Evolutionary conservation across 2,797 vertebrate species (phyloP), one percentile per base, ranked within the genome.

Genomic region (Bucorvus abyssinicus): DNA sequence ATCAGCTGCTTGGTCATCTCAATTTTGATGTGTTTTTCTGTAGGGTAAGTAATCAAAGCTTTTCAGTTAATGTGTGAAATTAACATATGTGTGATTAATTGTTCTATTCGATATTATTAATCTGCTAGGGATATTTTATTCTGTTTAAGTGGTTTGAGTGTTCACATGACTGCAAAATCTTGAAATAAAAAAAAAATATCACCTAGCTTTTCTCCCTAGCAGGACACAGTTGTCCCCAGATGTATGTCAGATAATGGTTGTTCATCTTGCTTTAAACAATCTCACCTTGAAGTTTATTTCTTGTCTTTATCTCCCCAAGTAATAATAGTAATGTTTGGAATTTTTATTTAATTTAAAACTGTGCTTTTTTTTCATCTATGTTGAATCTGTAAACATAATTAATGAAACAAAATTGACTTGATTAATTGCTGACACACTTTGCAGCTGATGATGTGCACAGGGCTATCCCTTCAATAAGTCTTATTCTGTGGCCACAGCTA

Each of bases 351-450:
- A 57, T 52, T 53, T 57, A 6, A 73, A 82, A 9, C 6, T 11
- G 3, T n/a, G 8, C 0, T 19, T 55, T 91, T 55, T 91, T 74
- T 69, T 24, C 2, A 26, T 73, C 17, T 47, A 15, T 1, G 0
- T 5, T 84, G 23, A 79, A 53, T 52, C 49, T 70, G 16, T 0
- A 10, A 82, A 23, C 23, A 38, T 84, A 91, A 79, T 71, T 81
- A 50, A 81, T 30, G 6, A 36, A 12, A 57, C 19, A 2, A 69
- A 86, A 65, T 47, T 47, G 22, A 52, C 32, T 56, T 55, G 14
- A 27, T 65, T 78, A 80, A 77, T 57, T 84, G 18, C 23, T 30
- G 38, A 53, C 19, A 53, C 1, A 0, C 45, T 90, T 76, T 70
- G 27, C 24, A 55, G 32, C 47, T 73, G 42, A 40, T 24, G n/a